A percentile compares a stretch with the other conserved stretches of the same genome.
Evolutionary conservation across 2,888 invertebrate genomes (phyloP).

Genomic region (Caenorhabditis macrosperma): DNA sequence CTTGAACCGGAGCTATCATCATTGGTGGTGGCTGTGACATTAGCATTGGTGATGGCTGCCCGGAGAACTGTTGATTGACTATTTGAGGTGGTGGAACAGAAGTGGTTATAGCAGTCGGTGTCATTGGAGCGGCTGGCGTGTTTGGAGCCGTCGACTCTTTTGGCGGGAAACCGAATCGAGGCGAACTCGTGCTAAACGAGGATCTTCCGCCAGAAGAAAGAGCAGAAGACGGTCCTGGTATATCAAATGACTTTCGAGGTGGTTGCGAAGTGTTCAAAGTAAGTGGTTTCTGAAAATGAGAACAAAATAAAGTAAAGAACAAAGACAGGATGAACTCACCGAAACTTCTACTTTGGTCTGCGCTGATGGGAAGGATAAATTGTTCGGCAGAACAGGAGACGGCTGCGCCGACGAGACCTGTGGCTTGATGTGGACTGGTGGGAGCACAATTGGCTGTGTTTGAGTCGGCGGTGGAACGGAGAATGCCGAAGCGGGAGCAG

Average conservation of each 20-base stretch:
- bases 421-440: constrained; percentile 27
- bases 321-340: neutral
- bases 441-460: constrained; percentile 21
- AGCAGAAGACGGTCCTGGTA: neutral
- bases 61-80: neutral
- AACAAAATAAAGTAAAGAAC: too few relatives aligned
- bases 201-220: constrained; percentile 21
- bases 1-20: constrained; percentile 1
- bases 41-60: constrained; percentile 7
- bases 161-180: constrained; percentile 16
- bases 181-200: constrained; percentile 10
- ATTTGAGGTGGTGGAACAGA: neutral
- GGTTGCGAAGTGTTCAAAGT: constrained; percentile 24
- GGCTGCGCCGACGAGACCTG: neutral
- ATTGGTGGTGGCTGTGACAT: constrained; percentile 4
- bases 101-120: neutral
- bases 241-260: constrained; percentile 4
- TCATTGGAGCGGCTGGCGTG: neutral
- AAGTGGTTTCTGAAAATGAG: constrained; percentile 38
- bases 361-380: constrained; percentile 27
- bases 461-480: neutral
- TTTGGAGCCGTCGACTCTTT: neutral
- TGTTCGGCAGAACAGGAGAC: neutral
- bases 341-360: constrained; percentile 26
- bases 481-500: neutral